These are phyloP conservation scores for Pionites leucogaster DNA, from an alignment of 2,113 vertebrate genomes.

Conservation along the genomic window DNA sequence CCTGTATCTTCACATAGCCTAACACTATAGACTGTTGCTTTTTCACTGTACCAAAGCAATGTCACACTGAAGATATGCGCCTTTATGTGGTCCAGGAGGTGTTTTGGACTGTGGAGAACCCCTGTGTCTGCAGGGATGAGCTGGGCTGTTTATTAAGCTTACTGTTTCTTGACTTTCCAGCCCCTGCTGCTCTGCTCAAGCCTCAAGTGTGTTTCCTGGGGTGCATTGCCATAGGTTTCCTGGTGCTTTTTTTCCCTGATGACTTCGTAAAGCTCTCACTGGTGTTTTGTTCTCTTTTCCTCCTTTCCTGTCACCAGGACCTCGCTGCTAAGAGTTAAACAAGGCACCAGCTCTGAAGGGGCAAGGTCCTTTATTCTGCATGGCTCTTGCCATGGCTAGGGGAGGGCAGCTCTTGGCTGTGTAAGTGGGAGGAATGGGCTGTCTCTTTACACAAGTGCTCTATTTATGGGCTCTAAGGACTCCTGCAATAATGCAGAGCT, in stretches of 20 bases:
- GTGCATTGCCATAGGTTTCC: neutral
- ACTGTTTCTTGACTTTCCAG: neutral
- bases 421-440: neutral
- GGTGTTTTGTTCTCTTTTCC: neutral
- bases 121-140: neutral
- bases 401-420: neutral
- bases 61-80: neutral
- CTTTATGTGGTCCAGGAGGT: accelerated
- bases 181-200: neutral
- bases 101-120: neutral
- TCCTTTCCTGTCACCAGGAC: neutral
- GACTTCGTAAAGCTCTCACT: neutral
- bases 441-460: neutral
- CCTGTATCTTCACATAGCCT: neutral
- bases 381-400: neutral
- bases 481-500: neutral
- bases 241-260: neutral
- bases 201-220: neutral
- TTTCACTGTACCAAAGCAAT: neutral
- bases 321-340: neutral
- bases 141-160: neutral
- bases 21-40: accelerated
- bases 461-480: neutral
- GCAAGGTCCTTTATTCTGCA: neutral
- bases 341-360: neutral